Evolutionary conservation across 2,797 vertebrate genomes (phyloP).

Genomic region (Lophius americanus): DNA sequence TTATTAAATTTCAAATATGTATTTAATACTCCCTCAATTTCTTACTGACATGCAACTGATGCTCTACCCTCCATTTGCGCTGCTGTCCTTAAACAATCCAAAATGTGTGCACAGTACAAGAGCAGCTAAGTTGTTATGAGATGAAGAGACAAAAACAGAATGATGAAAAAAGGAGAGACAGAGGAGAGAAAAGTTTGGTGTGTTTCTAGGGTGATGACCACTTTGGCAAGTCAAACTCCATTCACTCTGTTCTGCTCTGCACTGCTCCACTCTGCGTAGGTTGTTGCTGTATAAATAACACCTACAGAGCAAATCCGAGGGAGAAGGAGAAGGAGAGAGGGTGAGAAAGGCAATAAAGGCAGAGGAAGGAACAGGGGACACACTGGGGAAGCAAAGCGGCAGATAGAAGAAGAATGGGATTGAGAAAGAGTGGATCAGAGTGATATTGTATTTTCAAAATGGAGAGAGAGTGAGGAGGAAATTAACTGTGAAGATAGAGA

Average conservation of each 20-base stretch:
- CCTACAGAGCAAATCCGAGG: constrained; percentile 75
- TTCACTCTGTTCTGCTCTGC: constrained; percentile 67
- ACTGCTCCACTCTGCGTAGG: constrained; percentile 76
- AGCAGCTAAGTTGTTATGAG: constrained; percentile 35
- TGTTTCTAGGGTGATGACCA: constrained; percentile 80
- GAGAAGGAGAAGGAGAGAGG: constrained; percentile 34
- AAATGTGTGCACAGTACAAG: constrained; percentile 32
- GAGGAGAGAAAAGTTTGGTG: constrained; percentile 56
- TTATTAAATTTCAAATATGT: background rate
- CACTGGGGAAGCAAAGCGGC: constrained; percentile 36
- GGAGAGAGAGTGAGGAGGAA: constrained; percentile 35
- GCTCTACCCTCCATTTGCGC: constrained; percentile 16
- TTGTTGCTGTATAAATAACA: constrained; percentile 82
- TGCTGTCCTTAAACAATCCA: constrained; percentile 43
- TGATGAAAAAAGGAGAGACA: constrained; percentile 26
- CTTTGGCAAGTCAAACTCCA: constrained; percentile 83
- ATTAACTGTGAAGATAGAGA: constrained; percentile 26
- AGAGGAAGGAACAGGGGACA: constrained; percentile 31
- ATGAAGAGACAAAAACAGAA: constrained; percentile 40
- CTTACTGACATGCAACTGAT: constrained; percentile 2
- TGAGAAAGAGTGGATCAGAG: constrained; percentile 60
- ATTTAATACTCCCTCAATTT: background rate
- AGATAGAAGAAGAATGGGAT: constrained; percentile 35
- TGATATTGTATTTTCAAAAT: constrained; percentile 64
- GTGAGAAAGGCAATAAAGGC: constrained; percentile 52